A percentile compares a stretch with the other conserved stretches of the same genome.
These are phyloP conservation scores for Scalopus aquaticus DNA, from an alignment of 2,113 vertebrate genomes.

Conservation along the genomic window DNA sequence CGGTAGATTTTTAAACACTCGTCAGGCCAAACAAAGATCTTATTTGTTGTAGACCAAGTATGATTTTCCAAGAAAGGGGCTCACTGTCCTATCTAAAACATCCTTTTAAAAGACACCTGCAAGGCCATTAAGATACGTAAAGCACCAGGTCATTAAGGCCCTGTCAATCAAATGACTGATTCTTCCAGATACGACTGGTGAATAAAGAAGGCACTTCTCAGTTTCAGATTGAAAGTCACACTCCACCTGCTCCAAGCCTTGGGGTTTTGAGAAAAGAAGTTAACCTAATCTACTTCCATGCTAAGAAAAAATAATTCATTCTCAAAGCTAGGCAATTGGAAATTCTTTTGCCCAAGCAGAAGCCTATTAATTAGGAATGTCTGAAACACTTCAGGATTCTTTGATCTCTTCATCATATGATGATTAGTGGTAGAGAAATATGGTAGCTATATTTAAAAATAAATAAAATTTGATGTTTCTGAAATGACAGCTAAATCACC, in stretches of 20 bases:
- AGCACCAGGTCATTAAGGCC: slow-evolving; percentile 63
- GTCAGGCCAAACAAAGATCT: slow-evolving; percentile 68
- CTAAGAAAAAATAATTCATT: slow-evolving; percentile 57
- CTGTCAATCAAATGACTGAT: slow-evolving; percentile 75
- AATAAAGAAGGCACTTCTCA: slow-evolving; percentile 72
- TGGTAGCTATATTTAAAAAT: background rate
- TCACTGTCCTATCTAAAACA: slow-evolving; percentile 60
- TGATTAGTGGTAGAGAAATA: background rate
- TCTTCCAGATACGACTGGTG: slow-evolving; percentile 65
- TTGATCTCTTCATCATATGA: background rate
- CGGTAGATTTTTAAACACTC: slow-evolving; percentile 37
- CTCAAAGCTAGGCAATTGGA: slow-evolving; percentile 42
- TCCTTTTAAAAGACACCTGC: slow-evolving; percentile 73
- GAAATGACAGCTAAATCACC: background rate
- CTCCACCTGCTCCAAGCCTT: slow-evolving; percentile 65
- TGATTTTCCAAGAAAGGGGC: slow-evolving; percentile 57
- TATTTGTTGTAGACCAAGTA: slow-evolving; percentile 62
- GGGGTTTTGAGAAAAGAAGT: slow-evolving; percentile 62
- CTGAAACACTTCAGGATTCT: slow-evolving; percentile 49
- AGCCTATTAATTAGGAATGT: slow-evolving; percentile 46
- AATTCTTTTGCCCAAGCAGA: slow-evolving; percentile 64
- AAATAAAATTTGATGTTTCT: background rate
- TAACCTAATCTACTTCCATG: slow-evolving; percentile 62
- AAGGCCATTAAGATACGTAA: slow-evolving; percentile 52
- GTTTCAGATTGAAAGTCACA: slow-evolving; percentile 74